Base-by-base conservation (phyloP, 2,113 vertebrate species). In the Strix aluco region DNA sequence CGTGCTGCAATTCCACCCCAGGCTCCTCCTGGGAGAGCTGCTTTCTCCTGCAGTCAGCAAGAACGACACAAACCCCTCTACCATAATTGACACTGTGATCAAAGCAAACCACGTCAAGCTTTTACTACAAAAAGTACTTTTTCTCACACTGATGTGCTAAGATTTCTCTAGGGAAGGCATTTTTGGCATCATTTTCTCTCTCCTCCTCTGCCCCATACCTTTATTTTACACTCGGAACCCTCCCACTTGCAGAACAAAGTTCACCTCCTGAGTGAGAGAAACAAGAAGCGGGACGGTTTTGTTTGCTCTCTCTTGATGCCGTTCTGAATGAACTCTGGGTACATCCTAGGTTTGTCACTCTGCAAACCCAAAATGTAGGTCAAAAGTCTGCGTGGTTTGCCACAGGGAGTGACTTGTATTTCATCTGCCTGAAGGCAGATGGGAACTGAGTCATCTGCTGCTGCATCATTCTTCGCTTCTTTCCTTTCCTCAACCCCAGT, bases 401-500 rank as follows among this genome's bases (percentile, higher is more conserved):
- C 69, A 87, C 86, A 22, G 67, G 11, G 10, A 58, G 61, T 10
- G 47, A 49, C 72, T 95, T 49, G 19, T 8, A 62, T 52, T 62
- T 89, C 94, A 88, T 47, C 85, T 90, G 91, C 91, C 89, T 84
- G 4, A 3, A n/a, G 93, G 63, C 89, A 96, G 96, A 95, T 85
- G 89, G 84, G 94, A 21, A 15, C 89, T 81, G 96, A 96, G 61
- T 96, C 95, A 86, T 55, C 92, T 83, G 90, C 86, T 95, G 88
- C 94, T 73, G 88, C 91, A 69, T 75, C 90, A 44, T 30, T 21
- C 38, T 51, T 49, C 19, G 74, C 85, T 91, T 25, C 63, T 44
- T 79, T 66, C 69, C 66, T 55, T 52, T 13, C 74, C 55, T 40
- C 73, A 73, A 44, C 15, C 54, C 86, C 1, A 0, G 30, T 2